Percentiles rank a stretch among this genome's conserved stretches.
phyloP scores from a whole-genome alignment of 2,797 vertebrate genomes.

The Loriculus beryllinus region DNA sequence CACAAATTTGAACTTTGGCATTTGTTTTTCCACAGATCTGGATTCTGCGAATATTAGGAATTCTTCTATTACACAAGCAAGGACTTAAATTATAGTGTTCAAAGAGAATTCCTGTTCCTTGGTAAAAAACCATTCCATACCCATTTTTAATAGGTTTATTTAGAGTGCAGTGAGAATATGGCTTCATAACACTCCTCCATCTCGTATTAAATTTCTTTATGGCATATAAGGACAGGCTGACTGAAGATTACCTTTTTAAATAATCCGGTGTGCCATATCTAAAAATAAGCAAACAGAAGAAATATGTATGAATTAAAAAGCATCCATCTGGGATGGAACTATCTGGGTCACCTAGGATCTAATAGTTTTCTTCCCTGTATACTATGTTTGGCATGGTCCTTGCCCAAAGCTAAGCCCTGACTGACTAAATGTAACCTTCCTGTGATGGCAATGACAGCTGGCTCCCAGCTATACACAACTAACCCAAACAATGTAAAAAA shows the following conservation, averaged over 20 bases:
- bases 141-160: not conserved
- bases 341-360: not conserved
- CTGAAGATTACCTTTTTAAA: not conserved
- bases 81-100: not conserved
- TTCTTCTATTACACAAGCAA: not conserved
- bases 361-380: not conserved
- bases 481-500: not conserved
- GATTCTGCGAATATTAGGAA: not conserved
- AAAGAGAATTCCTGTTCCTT: not conserved
- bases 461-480: not conserved
- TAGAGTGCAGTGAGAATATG: not conserved
- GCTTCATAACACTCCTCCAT: not conserved
- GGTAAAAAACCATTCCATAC: not conserved
- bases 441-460: not conserved
- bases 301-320: not conserved
- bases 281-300: not conserved
- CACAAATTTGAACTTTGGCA: not conserved
- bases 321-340: not conserved
- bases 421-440: not conserved
- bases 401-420: not conserved
- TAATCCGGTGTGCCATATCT: not conserved
- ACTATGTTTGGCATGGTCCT: not conserved
- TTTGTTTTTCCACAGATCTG: constrained; percentile 15
- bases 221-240: not conserved
- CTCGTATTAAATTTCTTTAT: not conserved